Percentiles rank a stretch among this genome's conserved stretches.
phyloP scores from a whole-genome alignment of 1,140 invertebrate genomes.

The Euschistus heros region DNA sequence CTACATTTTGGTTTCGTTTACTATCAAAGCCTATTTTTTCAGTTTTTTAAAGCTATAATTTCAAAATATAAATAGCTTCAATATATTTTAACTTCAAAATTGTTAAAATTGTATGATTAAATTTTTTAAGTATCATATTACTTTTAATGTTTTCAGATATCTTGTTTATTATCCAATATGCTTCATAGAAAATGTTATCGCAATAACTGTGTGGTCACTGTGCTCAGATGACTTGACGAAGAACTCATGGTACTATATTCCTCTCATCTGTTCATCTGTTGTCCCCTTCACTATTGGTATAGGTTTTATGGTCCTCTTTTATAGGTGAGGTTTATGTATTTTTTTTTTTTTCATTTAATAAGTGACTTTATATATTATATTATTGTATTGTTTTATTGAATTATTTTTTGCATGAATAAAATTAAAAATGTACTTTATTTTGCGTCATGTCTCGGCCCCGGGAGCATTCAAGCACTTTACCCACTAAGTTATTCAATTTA shows the following conservation, averaged over 20 bases:
- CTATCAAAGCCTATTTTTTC: too few species aligned
- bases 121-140: too few species aligned
- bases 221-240: constrained; percentile 28
- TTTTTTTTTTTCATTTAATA: neutral
- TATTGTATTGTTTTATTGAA: neutral
- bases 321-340: constrained; percentile 31
- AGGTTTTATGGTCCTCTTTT: constrained; percentile 39
- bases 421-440: neutral
- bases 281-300: constrained; percentile 38
- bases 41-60: too few species aligned
- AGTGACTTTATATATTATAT: neutral
- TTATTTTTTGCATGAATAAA: too few species aligned
- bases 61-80: too few species aligned
- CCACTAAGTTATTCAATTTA: neutral
- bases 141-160: constrained; percentile 37
- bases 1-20: too few species aligned
- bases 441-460: neutral
- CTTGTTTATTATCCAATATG: constrained; percentile 52
- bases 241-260: constrained; percentile 29
- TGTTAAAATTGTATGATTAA: too few species aligned
- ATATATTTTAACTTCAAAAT: too few species aligned
- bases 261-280: constrained; percentile 27
- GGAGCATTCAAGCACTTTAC: too few species aligned
- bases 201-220: constrained; percentile 44
- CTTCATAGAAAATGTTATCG: constrained; percentile 51